Base-by-base conservation (phyloP, 1,140 invertebrate species). In the Zaprionus ornatus region DNA sequence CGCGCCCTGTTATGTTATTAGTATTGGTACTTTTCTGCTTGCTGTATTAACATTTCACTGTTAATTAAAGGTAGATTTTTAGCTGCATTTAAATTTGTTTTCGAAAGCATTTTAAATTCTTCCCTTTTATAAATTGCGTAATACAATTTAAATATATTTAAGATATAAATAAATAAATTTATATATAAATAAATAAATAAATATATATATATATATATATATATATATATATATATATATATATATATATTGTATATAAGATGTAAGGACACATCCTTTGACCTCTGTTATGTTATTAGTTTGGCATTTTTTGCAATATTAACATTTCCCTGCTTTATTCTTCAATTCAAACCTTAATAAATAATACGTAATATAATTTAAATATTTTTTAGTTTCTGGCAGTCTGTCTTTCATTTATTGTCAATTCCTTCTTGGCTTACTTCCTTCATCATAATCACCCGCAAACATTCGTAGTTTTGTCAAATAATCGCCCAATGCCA, bases 401-500 rank as follows among this genome's bases (percentile, higher is more conserved):
- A 15, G n/a, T 7, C 9, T 57, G n/a, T 59, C 21, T 19, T 23
- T 35, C 9, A 32, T 10, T 35, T 50, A 17, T n/a, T 27, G n/a
- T 3, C 25, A 61, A 0, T 48, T 62, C 21, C 29, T 32, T 27
- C 7, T 60, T 27, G 6, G 12, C 21, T 17, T 61, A 13, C 40
- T 61, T 17, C 40, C 40, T 45, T n/a, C 1, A 45, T 2, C 40
- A 45, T 42, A 27, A 50, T 23, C 45, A 50, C 21, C 10, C 45
- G 23, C 37, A 25, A 45, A 29, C 48, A 63, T 9, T 13, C 50
- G 61, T 48, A 63, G 45, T 52, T 63, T 17, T 50, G 27, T 67
- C 21, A 63, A 69, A 70, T 32, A 23, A 32, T 64, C 66, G 40
- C n/a, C 4, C 42, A 13, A 60, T 72, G 61, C 37, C 76, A 57